Base-by-base conservation (phyloP, 2,797 vertebrate genomes). In the Bufotes viridis region DNA sequence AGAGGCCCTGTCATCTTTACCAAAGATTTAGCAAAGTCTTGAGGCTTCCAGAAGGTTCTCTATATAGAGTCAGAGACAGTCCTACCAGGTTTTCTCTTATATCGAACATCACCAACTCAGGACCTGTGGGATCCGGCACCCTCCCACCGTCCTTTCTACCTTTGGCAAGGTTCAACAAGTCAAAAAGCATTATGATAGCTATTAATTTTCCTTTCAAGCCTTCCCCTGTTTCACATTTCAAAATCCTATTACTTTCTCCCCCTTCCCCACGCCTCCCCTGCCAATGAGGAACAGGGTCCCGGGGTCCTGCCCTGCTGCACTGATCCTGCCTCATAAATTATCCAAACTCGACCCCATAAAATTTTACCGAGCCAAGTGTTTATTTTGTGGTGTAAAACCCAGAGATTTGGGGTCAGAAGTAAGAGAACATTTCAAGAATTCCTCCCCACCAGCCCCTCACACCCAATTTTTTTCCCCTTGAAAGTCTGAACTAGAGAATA, bases 361-460 rank as follows among this genome's bases (percentile, higher is more conserved):
- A 91, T 58, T 88, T 89, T 87, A 90, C 89, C 87, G 87, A 90
- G 81, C 81, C 83, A 88, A 91, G 89, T 90, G 91, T 91, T 91
- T 91, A 91, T 91, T 88, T 90, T 90, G 90, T 88, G 82, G 91
- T 18, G 65, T 91, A 90, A 91, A 88, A 87, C 87, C 84, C 67
- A 81, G 87, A 89, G 87, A 82, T 85, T 86, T 89, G 88, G 88
- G 88, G 88, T 89, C 84, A 89, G 61, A 82, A 75, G 65, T 61
- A 86, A 89, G 84, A 61, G 84, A 90, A 79, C 89, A 91, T 74
- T 86, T 72, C 72, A 86, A 76, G 85, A 91, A 91, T 90, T 90
- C 76, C 84, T 84, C 69, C 81, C 69, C 69, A 53, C 51, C 87
- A 80, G 76, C 75, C 90, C 85, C 89, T 88, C 85, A 87, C 87